phyloP scores from a whole-genome alignment of 53 echinoderm and acorn worm genomes.

The Patiria pectinifera region DNA sequence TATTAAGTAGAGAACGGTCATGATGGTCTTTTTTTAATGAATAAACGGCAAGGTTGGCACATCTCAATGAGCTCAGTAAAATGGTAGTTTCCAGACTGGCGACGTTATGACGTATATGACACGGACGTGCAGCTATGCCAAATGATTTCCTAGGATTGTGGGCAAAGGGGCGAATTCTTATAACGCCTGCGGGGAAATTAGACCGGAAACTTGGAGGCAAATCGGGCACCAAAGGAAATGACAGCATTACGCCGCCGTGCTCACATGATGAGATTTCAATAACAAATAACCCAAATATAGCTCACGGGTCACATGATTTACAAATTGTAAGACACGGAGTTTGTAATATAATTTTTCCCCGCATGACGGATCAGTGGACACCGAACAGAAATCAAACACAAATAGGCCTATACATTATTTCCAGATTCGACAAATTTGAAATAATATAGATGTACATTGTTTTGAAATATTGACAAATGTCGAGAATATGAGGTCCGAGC shows the following conservation, averaged over 20 bases:
- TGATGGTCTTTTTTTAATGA: too few relatives aligned
- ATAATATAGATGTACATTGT: too few relatives aligned
- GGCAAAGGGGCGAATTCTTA: not conserved
- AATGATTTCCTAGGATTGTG: not conserved
- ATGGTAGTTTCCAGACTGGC: not conserved
- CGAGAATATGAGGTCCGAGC: too few relatives aligned
- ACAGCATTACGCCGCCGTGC: not conserved
- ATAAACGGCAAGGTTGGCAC: not conserved
- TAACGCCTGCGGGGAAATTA: conserved; percentile 1
- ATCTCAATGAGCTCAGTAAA: not conserved
- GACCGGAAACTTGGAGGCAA: not conserved
- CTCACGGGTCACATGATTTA: not conserved
- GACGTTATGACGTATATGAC: not conserved
- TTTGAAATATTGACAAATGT: too few relatives aligned
- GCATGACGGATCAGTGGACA: not conserved
- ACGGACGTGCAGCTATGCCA: not conserved
- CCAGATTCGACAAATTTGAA: too few relatives aligned
- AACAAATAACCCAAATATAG: not conserved
- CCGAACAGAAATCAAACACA: not conserved
- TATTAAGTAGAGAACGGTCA: too few relatives aligned
- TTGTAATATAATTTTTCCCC: too few relatives aligned
- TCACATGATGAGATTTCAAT: not conserved
- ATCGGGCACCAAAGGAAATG: not conserved
- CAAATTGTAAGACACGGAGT: not conserved
- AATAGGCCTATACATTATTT: too few relatives aligned